These are phyloP conservation scores for Oenanthe melanoleuca DNA, from an alignment of 2,113 vertebrate genomes.

Conservation along the genomic window DNA sequence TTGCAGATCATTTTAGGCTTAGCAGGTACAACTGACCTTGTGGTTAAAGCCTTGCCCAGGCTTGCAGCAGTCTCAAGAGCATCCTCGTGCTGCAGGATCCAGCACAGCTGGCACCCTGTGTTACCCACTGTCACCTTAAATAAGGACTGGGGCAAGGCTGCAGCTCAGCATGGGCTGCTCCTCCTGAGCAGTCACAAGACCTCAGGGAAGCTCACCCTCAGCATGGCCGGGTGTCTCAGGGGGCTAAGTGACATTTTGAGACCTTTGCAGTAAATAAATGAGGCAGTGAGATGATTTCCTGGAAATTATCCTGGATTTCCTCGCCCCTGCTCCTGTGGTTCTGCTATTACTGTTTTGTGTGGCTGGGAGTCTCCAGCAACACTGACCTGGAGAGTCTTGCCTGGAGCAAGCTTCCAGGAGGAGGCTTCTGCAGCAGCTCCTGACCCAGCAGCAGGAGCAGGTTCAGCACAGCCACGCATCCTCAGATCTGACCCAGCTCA, in stretches of 20 bases:
- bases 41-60: not conserved
- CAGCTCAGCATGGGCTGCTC: not conserved
- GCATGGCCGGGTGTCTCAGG: fast-evolving
- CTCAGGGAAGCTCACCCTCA: not conserved
- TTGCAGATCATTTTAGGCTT: not conserved
- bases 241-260: not conserved
- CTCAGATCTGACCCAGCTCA: not conserved
- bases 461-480: not conserved
- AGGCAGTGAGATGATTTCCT: not conserved
- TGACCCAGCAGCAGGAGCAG: not conserved
- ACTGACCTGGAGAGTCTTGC: fast-evolving
- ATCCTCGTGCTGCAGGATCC: not conserved
- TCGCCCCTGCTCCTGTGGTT: not conserved
- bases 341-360: not conserved
- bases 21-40: not conserved
- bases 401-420: not conserved
- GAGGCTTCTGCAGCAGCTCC: not conserved
- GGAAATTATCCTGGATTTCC: not conserved
- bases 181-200: not conserved
- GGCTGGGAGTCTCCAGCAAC: not conserved
- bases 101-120: fast-evolving
- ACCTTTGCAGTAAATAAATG: not conserved
- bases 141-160: not conserved
- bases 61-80: not conserved
- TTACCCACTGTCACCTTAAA: not conserved